phyloP scores from a whole-genome alignment of 2,888 invertebrate species.

The Elegia similella region DNA sequence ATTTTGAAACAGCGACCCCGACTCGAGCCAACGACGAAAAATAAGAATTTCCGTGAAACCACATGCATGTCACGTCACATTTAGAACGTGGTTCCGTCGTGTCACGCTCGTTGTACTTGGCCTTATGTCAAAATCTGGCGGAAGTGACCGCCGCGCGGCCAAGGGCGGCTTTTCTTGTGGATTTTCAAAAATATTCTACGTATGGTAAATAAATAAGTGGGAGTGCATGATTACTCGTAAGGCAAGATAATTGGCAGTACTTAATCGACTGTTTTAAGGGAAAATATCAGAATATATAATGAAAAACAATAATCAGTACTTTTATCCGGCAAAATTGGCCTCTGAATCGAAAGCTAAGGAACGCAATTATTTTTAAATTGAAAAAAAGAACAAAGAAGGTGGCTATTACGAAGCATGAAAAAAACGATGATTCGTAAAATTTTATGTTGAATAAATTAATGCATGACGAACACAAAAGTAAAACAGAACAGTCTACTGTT shows the following conservation, averaged over 20 bases:
- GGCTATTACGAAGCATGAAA: too few relatives aligned
- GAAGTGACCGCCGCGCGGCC: constrained; percentile 38
- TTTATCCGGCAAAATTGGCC: too few relatives aligned
- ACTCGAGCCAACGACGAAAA: constrained; percentile 3
- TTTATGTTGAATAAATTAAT: too few relatives aligned
- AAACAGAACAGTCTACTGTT: background rate
- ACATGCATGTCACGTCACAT: constrained; percentile 11
- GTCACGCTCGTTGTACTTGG: constrained; percentile 41
- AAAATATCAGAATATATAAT: too few relatives aligned
- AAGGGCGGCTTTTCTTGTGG: constrained; percentile 45
- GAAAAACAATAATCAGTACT: too few relatives aligned
- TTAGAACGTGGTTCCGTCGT: constrained; percentile 16
- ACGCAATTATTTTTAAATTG: too few relatives aligned
- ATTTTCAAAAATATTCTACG: constrained; percentile 18
- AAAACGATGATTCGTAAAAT: too few relatives aligned
- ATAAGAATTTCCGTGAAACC: constrained; percentile 1
- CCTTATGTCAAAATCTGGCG: constrained; percentile 46
- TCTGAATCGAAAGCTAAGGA: too few relatives aligned
- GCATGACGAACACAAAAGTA: background rate
- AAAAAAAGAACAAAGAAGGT: too few relatives aligned
- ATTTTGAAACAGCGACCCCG: constrained; percentile 14
- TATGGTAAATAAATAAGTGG: background rate
- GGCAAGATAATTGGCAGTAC: too few relatives aligned
- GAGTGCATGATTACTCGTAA: too few relatives aligned
- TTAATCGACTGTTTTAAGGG: too few relatives aligned